Conservation (phyloP, 2,797 vertebrate species). For the Gouania willdenowi region DNA sequence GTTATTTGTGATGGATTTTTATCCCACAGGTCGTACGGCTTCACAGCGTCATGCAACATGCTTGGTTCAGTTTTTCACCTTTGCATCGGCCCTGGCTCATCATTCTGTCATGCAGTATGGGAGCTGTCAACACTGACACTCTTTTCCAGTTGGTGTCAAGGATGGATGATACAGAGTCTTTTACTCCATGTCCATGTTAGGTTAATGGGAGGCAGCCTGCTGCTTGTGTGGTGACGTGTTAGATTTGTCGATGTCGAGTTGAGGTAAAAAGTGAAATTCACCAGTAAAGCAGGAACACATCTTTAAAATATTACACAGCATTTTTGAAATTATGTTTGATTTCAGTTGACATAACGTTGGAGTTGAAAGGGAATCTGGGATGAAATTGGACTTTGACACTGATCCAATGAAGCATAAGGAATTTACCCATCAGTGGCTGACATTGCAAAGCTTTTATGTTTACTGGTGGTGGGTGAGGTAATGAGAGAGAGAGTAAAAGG, state of each 20-base stretch:
- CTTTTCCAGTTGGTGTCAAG: conserved; percentile 48
- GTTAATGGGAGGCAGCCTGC: conserved; percentile 31
- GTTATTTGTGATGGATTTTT: conserved; percentile 29
- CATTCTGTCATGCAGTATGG: conserved; percentile 46
- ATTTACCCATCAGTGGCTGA: too few relatives aligned
- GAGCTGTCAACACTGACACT: conserved; percentile 57
- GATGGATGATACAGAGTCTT: conserved; percentile 47
- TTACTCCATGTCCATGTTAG: conserved; percentile 35
- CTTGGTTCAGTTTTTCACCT: conserved; percentile 38
- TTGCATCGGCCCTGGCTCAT: conserved; percentile 46
- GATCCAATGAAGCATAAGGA: too few relatives aligned
- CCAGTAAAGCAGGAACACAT: too few relatives aligned
- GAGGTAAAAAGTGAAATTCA: conserved; percentile 20
- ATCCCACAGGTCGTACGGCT: conserved; percentile 37
- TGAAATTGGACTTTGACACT: too few relatives aligned
- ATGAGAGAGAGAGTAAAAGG: too few relatives aligned
- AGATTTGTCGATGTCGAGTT: conserved; percentile 42
- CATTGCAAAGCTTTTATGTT: too few relatives aligned
- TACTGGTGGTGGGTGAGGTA: too few relatives aligned
- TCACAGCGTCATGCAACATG: too few relatives aligned
- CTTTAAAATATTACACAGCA: too few relatives aligned
- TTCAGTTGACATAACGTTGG: too few relatives aligned
- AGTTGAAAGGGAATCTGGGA: too few relatives aligned
- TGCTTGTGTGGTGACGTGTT: conserved; percentile 28
- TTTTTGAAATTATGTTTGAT: too few relatives aligned